Conservation (phyloP, 2,888 invertebrate genomes). For the Euzetes globulus region DNA sequence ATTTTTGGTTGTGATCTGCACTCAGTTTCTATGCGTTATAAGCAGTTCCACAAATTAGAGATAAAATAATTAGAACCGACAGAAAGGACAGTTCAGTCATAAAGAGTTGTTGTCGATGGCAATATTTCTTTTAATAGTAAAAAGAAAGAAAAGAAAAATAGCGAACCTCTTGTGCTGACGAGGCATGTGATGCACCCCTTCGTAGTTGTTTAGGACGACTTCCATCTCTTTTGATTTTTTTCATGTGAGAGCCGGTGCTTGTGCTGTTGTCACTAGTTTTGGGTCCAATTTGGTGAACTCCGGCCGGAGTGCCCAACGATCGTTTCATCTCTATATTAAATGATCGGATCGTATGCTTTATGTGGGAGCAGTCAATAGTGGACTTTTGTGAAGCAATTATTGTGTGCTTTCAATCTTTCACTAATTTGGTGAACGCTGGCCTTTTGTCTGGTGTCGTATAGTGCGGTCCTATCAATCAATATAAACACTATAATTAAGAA, state of each 20-base stretch:
- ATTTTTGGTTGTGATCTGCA: not conserved
- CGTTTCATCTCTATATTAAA: not conserved
- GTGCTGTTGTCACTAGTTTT: constrained; percentile 9
- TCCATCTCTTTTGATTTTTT: not conserved
- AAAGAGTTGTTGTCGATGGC: not conserved
- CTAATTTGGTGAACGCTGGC: constrained; percentile 12
- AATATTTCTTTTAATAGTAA: not conserved
- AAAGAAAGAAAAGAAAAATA: not conserved
- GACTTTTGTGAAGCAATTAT: constrained; percentile 11
- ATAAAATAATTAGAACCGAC: constrained; percentile 16
- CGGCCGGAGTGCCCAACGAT: not conserved
- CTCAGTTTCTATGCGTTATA: not conserved
- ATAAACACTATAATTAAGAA: constrained; percentile 30
- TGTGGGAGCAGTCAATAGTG: not conserved
- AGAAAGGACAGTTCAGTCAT: not conserved
- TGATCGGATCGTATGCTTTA: not conserved
- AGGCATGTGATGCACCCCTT: constrained; percentile 21
- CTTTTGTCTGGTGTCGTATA: constrained; percentile 24
- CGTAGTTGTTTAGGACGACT: constrained; percentile 8
- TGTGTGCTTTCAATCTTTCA: constrained; percentile 20
- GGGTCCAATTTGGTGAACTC: not conserved
- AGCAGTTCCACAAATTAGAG: not conserved
- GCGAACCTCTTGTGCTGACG: constrained; percentile 28
- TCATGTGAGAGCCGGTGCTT: not conserved
- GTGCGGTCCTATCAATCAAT: constrained; percentile 29